These are phyloP conservation scores for Aegotheles bennettii DNA, from an alignment of 2,113 vertebrate species.

Conservation along the genomic window DNA sequence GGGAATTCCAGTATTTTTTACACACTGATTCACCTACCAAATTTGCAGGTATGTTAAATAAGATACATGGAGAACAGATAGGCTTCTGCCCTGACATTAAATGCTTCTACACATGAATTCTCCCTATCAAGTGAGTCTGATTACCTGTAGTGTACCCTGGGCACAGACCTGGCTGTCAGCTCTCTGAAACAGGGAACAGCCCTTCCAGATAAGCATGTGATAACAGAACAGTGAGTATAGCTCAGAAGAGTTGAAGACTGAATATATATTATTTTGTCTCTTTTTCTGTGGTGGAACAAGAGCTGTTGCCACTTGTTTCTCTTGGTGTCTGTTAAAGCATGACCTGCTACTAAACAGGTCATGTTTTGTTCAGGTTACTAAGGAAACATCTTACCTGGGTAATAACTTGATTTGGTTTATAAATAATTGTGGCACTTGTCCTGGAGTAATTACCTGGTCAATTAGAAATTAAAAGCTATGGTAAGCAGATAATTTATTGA, in stretches of 20 bases:
- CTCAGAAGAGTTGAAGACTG: background rate
- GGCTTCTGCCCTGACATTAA: no score
- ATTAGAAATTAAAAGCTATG: background rate
- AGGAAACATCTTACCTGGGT: background rate
- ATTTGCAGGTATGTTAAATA: background rate
- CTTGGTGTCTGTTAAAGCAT: background rate
- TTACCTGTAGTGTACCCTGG: rapidly evolving
- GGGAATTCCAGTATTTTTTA: background rate
- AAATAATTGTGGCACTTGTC: background rate
- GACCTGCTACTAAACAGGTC: background rate
- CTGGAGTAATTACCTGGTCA: background rate
- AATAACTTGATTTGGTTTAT: background rate
- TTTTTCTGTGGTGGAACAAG: background rate
- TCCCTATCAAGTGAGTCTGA: no score
- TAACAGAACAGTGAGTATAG: background rate
- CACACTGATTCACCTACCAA: background rate
- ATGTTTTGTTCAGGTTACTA: background rate
- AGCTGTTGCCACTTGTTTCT: background rate
- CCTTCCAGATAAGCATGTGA: background rate
- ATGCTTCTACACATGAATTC: background rate
- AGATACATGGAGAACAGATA: background rate
- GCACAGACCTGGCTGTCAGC: background rate
- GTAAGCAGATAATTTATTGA: background rate
- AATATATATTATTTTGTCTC: background rate
- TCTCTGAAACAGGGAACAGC: background rate